Conservation (phyloP, 2,888 invertebrate genomes). For the Xanthia togata region DNA sequence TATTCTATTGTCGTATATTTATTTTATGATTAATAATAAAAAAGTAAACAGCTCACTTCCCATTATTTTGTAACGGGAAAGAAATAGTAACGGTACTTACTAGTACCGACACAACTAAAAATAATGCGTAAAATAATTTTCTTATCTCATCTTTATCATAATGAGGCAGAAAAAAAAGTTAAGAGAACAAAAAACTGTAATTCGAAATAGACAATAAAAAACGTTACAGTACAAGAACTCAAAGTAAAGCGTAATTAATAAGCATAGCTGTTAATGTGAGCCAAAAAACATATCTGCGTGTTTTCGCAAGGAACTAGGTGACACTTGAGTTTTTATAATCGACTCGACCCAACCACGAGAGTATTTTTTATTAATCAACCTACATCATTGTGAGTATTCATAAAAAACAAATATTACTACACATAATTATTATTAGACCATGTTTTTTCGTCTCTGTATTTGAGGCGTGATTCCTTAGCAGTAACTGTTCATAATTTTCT, state of each 20-base stretch:
- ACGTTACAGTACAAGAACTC: slow-evolving; percentile 25
- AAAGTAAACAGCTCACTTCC: not conserved
- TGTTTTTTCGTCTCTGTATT: slow-evolving; percentile 50
- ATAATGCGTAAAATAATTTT: slow-evolving; percentile 1
- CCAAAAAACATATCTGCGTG: slow-evolving; percentile 32
- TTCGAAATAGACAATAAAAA: slow-evolving; percentile 48
- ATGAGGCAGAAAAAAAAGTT: slow-evolving; percentile 25
- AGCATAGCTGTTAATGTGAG: slow-evolving; percentile 39
- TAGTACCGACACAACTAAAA: not conserved
- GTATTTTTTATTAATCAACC: slow-evolving; percentile 56
- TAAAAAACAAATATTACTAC: slow-evolving; percentile 52
- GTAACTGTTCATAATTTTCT: slow-evolving; percentile 57
- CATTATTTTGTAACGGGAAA: not conserved
- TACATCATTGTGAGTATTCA: slow-evolving; percentile 54
- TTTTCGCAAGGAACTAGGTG: slow-evolving; percentile 38
- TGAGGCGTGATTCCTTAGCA: slow-evolving; percentile 61
- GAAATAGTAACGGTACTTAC: slow-evolving; percentile 5
- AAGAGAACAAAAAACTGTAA: slow-evolving; percentile 39
- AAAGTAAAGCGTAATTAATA: slow-evolving; percentile 18
- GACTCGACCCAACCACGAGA: slow-evolving; percentile 20
- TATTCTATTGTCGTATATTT: not conserved
- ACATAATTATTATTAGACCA: slow-evolving; percentile 51
- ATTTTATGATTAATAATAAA: not conserved
- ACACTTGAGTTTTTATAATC: slow-evolving; percentile 55
- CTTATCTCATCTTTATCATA: slow-evolving; percentile 16